Percentiles rank a stretch among this genome's conserved stretches.
These are phyloP conservation scores for Stenotaenia linearis DNA, from an alignment of 2,888 invertebrate species.

Conservation along the genomic window DNA sequence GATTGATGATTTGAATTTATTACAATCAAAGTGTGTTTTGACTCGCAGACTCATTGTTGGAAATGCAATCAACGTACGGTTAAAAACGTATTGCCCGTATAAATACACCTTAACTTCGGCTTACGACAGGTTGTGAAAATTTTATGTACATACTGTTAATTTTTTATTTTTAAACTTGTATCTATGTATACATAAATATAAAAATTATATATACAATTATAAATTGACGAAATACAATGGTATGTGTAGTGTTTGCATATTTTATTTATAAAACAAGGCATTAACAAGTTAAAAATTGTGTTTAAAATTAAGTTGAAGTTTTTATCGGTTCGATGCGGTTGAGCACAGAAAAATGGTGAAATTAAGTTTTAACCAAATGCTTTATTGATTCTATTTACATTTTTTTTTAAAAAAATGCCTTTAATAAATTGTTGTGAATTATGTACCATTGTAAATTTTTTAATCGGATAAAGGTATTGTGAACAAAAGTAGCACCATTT, in stretches of 20 bases:
- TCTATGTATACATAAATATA: constrained; percentile 9
- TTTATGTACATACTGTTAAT: not conserved
- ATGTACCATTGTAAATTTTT: not conserved
- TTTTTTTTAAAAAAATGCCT: not conserved
- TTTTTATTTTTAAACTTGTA: constrained; percentile 3
- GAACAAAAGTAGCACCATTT: not conserved
- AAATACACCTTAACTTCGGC: not conserved
- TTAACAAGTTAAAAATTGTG: not conserved
- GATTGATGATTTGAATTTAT: no score
- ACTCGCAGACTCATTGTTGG: no score
- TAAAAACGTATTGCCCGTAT: not conserved
- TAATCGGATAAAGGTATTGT: not conserved
- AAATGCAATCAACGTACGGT: not conserved
- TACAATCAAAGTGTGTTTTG: no score
- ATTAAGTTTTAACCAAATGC: no score
- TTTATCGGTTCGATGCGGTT: no score
- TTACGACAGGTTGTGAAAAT: not conserved
- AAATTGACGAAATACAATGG: not conserved
- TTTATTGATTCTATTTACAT: no score
- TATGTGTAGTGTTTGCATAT: not conserved
- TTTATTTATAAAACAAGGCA: not conserved
- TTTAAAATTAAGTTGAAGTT: not conserved
- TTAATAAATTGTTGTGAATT: not conserved
- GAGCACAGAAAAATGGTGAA: no score
- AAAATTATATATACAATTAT: not conserved